A percentile compares a stretch with the other conserved stretches of the same genome.
Evolutionary conservation across 2,113 vertebrate genomes (phyloP).

Genomic region (Laticauda colubrina): DNA sequence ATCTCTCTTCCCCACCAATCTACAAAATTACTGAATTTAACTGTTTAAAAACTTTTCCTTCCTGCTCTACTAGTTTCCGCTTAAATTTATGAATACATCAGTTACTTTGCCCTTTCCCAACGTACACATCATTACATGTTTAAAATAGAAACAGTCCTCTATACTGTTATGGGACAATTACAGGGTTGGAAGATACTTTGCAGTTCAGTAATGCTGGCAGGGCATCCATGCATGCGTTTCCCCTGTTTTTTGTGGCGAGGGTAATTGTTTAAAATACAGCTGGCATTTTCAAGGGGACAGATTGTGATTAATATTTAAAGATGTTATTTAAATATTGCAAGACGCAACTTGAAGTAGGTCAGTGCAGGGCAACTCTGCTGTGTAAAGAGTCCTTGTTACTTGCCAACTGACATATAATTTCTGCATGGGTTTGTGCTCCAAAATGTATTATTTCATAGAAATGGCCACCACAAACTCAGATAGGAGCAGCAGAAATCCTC

Average conservation of each 20-base stretch:
- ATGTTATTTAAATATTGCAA: conserved; percentile 42
- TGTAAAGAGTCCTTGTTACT: background rate
- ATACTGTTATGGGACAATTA: conserved; percentile 25
- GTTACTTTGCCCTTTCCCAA: background rate
- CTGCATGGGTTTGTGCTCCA: background rate
- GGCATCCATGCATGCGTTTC: conserved; percentile 4
- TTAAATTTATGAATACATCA: conserved; percentile 8
- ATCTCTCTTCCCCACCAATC: background rate
- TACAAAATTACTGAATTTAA: background rate
- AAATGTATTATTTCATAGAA: background rate
- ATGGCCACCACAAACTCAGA: background rate
- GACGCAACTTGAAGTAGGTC: conserved; percentile 14
- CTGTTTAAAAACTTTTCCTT: conserved; percentile 7
- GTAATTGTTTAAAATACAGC: background rate
- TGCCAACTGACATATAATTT: background rate
- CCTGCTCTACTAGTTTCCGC: background rate
- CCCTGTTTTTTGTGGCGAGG: conserved; percentile 8
- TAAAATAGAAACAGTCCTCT: conserved; percentile 38
- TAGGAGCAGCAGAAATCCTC: background rate
- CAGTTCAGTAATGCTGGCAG: background rate
- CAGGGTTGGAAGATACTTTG: conserved; percentile 27
- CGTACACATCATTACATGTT: background rate
- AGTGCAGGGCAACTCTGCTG: background rate
- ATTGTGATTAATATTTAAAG: conserved; percentile 52
- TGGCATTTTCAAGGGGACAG: conserved; percentile 38